Conservation (phyloP, 1,140 invertebrate species). For the Formica exsecta region DNA sequence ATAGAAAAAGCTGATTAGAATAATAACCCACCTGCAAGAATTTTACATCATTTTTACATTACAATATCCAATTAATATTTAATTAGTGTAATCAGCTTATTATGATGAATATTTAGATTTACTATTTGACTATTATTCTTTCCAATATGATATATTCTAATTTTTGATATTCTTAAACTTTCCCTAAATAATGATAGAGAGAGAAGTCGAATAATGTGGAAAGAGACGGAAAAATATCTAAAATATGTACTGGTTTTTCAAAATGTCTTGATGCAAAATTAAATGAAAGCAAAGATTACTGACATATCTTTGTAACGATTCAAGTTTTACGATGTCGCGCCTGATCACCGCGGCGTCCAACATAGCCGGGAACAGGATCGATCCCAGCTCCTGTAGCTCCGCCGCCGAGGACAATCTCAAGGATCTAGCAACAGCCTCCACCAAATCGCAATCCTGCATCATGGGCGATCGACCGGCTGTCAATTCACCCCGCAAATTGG, state of each 20-base stretch:
- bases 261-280: not conserved
- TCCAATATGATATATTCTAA: not conserved
- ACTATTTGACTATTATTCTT: not conserved
- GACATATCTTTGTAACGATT: conserved; percentile 86
- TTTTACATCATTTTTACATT: conserved; percentile 23
- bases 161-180: not conserved
- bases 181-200: not conserved
- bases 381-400: conserved; percentile 90
- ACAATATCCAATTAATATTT: not conserved
- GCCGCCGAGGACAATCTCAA: conserved; percentile 90
- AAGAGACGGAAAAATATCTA: not conserved
- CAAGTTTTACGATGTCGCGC: conserved; percentile 88
- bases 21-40: not conserved
- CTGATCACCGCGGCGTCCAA: conserved; percentile 91
- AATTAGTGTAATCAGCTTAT: conserved; percentile 12
- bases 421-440: conserved; percentile 90
- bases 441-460: conserved; percentile 88
- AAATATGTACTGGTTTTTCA: not conserved
- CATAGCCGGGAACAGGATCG: conserved; percentile 93
- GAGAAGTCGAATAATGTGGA: not conserved
- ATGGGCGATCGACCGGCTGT: conserved; percentile 81
- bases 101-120: not conserved
- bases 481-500: conserved; percentile 91
- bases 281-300: conserved; percentile 62
- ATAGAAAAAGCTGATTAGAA: conserved; percentile 37